Evolutionary conservation across 2,888 invertebrate genomes (phyloP).

Genomic region (Parascotia fuliginaria): DNA sequence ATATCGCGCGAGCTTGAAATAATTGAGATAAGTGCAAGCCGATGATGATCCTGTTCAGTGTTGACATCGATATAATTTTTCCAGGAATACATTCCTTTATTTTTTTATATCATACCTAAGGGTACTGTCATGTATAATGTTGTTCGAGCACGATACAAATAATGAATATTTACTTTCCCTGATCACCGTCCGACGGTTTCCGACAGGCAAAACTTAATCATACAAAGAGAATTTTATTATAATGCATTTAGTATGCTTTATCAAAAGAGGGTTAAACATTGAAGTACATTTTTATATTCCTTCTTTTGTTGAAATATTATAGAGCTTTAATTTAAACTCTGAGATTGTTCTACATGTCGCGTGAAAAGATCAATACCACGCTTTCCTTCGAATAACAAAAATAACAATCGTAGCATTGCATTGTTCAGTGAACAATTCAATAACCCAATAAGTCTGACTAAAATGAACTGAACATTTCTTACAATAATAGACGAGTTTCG

Average conservation of each 20-base stretch:
- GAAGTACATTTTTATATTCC: too few species aligned
- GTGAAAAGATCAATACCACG: too few species aligned
- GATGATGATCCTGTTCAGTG: background rate
- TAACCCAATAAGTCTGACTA: constrained; percentile 5
- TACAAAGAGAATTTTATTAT: background rate
- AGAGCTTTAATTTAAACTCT: too few species aligned
- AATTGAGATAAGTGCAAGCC: too few species aligned
- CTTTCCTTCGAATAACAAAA: too few species aligned
- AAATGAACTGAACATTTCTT: constrained; percentile 16
- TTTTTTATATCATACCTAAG: background rate
- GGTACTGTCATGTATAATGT: background rate
- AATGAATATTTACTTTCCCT: constrained; percentile 2
- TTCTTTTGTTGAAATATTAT: too few species aligned
- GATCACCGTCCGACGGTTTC: background rate
- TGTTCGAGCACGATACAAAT: constrained; percentile 1
- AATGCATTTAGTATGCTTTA: background rate
- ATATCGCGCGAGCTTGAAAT: too few species aligned
- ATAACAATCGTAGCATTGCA: background rate
- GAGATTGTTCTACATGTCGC: too few species aligned
- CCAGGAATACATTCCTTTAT: background rate
- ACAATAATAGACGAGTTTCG: constrained; percentile 5
- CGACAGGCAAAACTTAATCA: background rate
- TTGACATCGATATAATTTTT: background rate
- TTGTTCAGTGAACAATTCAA: constrained; percentile 10
- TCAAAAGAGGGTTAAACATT: too few species aligned